Evolutionary conservation across 2,888 invertebrate genomes (phyloP).

Genomic region (Platypus cylindrus): DNA sequence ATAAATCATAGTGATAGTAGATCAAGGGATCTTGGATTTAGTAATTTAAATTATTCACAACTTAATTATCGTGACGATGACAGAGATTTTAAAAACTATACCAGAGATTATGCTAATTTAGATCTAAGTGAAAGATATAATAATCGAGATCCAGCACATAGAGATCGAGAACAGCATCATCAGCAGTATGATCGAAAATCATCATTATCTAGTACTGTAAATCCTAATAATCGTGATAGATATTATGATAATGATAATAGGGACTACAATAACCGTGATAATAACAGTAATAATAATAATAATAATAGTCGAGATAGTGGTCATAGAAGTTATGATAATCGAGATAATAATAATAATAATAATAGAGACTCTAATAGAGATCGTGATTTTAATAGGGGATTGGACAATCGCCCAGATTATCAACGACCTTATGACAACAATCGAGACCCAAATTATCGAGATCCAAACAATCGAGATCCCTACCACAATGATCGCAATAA

Average conservation of each 20-base stretch:
- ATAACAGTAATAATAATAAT: constrained; percentile 7
- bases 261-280: constrained; percentile 6
- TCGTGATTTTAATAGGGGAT: constrained; percentile 6
- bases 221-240: constrained; percentile 6
- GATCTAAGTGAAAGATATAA: constrained; percentile 1
- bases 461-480: constrained; percentile 10
- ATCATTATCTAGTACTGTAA: too few species aligned
- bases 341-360: constrained; percentile 5
- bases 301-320: constrained; percentile 2
- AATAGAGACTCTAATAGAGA: constrained; percentile 7
- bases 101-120: neutral
- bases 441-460: constrained; percentile 10
- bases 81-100: neutral
- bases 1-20: too few species aligned
- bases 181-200: too few species aligned
- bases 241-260: constrained; percentile 6
- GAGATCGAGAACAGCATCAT: too few species aligned
- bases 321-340: constrained; percentile 3
- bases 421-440: constrained; percentile 9
- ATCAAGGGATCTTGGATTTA: too few species aligned
- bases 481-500: constrained; percentile 10
- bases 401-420: constrained; percentile 6
- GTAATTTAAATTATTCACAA: too few species aligned
- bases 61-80: constrained; percentile 1
- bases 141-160: constrained; percentile 6